A percentile compares a stretch with the other conserved stretches of the same genome.
phyloP scores from a whole-genome alignment of 2,888 invertebrate genomes.

The Himalopsyche japonica region DNA sequence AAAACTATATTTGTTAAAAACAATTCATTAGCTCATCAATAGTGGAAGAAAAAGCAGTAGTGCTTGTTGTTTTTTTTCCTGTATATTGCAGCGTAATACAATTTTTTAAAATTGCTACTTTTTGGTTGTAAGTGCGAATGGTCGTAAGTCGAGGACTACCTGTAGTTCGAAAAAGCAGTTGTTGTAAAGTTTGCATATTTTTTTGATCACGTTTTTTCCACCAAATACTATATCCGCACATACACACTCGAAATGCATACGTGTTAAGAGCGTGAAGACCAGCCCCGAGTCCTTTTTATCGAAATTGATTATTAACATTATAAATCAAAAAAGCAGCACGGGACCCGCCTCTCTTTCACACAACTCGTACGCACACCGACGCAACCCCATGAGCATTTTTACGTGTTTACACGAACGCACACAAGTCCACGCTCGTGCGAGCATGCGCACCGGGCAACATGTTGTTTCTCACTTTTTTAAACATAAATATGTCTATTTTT shows the following conservation, averaged over 20 bases:
- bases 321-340: neutral
- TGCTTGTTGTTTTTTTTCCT: too few relatives aligned
- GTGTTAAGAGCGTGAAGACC: neutral
- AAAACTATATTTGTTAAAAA: too few relatives aligned
- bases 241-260: neutral
- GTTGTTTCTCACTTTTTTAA: slow-evolving; percentile 1
- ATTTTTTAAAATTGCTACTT: too few relatives aligned
- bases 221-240: neutral
- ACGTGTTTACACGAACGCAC: neutral
- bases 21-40: too few relatives aligned
- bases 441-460: neutral
- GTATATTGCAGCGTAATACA: too few relatives aligned
- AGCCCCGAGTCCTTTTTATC: neutral
- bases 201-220: neutral
- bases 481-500: slow-evolving; percentile 1
- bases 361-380: neutral
- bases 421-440: neutral
- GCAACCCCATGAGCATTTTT: neutral
- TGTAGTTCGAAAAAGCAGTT: neutral
- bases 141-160: too few relatives aligned
- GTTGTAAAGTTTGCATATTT: neutral
- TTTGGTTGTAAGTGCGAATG: too few relatives aligned
- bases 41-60: too few relatives aligned
- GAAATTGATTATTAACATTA: slow-evolving; percentile 1
- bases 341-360: neutral